phyloP scores from a whole-genome alignment of 2,888 invertebrate species.

The Pediacus dermestoides region DNA sequence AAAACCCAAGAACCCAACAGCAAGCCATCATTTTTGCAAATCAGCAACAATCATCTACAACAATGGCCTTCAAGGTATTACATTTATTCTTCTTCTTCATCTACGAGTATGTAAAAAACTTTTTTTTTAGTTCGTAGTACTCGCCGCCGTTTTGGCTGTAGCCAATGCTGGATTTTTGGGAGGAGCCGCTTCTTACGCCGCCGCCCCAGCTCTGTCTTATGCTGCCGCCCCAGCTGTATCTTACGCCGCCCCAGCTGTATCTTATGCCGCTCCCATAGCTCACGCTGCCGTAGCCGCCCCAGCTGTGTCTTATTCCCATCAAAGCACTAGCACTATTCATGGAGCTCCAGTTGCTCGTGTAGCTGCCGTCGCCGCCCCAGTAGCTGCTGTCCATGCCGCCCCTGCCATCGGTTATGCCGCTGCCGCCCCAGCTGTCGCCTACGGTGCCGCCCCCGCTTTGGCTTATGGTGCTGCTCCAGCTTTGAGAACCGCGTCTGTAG shows the following conservation, averaged over 20 bases:
- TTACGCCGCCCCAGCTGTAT: slow-evolving; percentile 11
- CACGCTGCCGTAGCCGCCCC: slow-evolving; percentile 44
- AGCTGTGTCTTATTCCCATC: slow-evolving; percentile 17
- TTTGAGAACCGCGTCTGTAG: not conserved
- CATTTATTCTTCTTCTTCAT: too few relatives aligned
- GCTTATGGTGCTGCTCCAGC: slow-evolving; percentile 2
- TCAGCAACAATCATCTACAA: too few relatives aligned
- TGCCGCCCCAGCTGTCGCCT: slow-evolving; percentile 2
- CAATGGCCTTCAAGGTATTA: too few relatives aligned
- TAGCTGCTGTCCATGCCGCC: not conserved
- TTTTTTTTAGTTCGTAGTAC: slow-evolving; percentile 50
- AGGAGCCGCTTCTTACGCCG: slow-evolving; percentile 29
- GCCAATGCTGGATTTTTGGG: slow-evolving; percentile 57
- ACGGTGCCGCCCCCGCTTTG: slow-evolving; percentile 2
- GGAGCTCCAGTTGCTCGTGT: slow-evolving; percentile 1
- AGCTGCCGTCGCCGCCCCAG: slow-evolving; percentile 6
- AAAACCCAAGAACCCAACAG: too few relatives aligned
- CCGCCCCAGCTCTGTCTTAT: slow-evolving; percentile 35
- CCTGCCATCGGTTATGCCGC: too few relatives aligned
- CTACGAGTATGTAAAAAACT: slow-evolving; percentile 1
- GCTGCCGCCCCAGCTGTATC: slow-evolving; percentile 34
- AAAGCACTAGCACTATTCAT: too few relatives aligned
- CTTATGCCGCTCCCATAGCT: too few relatives aligned
- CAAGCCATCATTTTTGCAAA: too few relatives aligned
- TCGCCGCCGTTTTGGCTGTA: slow-evolving; percentile 56